These are phyloP conservation scores for Kryptopterus vitreolus DNA, from an alignment of 2,797 vertebrate species.

Conservation along the genomic window DNA sequence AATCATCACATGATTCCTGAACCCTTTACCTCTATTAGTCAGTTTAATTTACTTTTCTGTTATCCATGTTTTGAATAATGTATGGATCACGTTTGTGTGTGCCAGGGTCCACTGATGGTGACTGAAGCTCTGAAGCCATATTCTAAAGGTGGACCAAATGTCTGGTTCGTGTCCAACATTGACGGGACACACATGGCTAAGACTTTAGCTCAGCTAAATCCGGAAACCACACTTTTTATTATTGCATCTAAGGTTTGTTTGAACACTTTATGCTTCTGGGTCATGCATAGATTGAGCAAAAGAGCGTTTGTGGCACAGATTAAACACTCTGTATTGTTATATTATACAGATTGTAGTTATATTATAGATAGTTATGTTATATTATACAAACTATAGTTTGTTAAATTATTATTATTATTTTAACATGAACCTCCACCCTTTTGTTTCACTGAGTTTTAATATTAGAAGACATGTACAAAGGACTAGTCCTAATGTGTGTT, in stretches of 20 bases:
- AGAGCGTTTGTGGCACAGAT: too few species aligned
- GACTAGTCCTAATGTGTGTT: not conserved
- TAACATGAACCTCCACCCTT: not conserved
- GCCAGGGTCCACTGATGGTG: constrained; percentile 95
- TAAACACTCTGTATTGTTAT: too few species aligned
- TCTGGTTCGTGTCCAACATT: constrained; percentile 98
- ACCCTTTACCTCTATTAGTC: not conserved
- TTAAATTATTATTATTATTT: not conserved
- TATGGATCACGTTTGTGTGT: constrained; percentile 24
- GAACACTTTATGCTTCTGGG: not conserved
- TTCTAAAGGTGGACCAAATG: constrained; percentile 86
- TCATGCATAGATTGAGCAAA: too few species aligned
- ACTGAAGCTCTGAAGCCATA: constrained; percentile 94
- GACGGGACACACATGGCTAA: constrained; percentile 96
- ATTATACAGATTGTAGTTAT: too few species aligned
- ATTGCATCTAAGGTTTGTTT: constrained; percentile 90
- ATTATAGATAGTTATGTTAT: too few species aligned
- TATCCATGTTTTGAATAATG: not conserved
- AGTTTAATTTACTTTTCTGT: not conserved
- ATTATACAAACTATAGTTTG: not conserved
- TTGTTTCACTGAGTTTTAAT: not conserved
- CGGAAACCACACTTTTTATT: constrained; percentile 91
- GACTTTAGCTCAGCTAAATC: constrained; percentile 87
- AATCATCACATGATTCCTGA: not conserved
- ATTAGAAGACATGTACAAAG: not conserved